Base-by-base conservation (phyloP, 64 coral and sea anemone genomes). In the Astreopora myriophthalma region DNA sequence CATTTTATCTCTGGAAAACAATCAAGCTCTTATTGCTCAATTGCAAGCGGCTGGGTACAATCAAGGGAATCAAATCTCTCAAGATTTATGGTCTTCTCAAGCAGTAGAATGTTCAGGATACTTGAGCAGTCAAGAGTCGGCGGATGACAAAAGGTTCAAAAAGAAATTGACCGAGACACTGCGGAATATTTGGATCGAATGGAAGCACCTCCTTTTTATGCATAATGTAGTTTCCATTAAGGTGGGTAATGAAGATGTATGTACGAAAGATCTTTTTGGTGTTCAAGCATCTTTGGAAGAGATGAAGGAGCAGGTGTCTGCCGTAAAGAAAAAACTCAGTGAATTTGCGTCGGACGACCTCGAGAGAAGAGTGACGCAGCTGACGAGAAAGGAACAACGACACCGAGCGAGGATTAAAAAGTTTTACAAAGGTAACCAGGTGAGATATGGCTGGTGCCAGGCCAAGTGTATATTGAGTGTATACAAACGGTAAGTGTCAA, bases 21-120 rank as follows among this genome's bases (percentile, higher is more conserved):
- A 95, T 52, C 87, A 90, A 72, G 71, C 71, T 48, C 37, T 83
- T 11, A 70, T 90, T 6, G 63, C 79, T 61, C 72, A 74, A 3
- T 44, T 95, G 23, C 93, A 84, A 78, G 78, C 64, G 29, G 71
- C 73, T 3, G 57, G 71, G 8, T 95, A 95, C 58, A 95, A 95
- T 44, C 33, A 63, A 89, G 55, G 8, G 0, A 1, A 11, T 0
- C 6, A 20, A 66, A 58, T 19, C 46, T 34, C 31, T 57, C 72
- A 38, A 48, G 16, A 40, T 17, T 14, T 86, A 5, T 85, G 68
- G 68, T 74, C 66, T 12, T 73, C 48, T 24, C 33, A 7, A 12
- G 22, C 28, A 23, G 22, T 88, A 19, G 85, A 88, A 13, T 48
- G 23, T 60, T 8, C 71, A 57, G 40, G 67, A 38, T 74, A 74